Percentiles rank a stretch among this genome's conserved stretches.
phyloP scores from a whole-genome alignment of 2,113 vertebrate species.

The Phaethon lepturus region DNA sequence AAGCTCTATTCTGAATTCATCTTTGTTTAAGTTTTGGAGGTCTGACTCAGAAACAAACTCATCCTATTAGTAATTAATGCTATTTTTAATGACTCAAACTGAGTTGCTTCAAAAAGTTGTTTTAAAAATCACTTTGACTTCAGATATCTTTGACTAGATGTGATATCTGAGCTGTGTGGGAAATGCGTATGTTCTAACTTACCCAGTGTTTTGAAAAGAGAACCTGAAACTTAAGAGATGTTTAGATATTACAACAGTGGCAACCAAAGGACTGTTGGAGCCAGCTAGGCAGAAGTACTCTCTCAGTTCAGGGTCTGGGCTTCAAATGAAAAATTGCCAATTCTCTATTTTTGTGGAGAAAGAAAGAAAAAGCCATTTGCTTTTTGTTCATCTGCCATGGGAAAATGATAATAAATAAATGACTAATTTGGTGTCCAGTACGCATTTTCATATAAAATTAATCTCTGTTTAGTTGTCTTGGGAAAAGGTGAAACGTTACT shows the following conservation, averaged over 20 bases:
- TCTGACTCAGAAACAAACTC: conserved; percentile 4
- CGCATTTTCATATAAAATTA: neutral
- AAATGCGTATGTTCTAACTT: neutral
- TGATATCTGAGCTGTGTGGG: neutral
- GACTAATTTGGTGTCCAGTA: neutral
- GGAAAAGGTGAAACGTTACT: neutral
- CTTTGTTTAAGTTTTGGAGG: neutral
- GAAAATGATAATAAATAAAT: neutral
- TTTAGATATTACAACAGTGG: neutral
- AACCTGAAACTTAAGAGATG: neutral
- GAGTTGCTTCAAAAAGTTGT: neutral
- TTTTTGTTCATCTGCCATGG: neutral
- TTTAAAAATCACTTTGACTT: neutral
- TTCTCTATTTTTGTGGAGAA: neutral
- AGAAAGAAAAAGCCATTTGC: neutral
- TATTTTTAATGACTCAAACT: neutral
- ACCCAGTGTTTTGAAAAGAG: neutral
- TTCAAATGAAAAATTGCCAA: neutral
- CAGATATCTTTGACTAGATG: neutral
- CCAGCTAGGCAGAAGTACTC: neutral
- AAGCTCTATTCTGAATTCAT: neutral
- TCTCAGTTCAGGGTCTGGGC: neutral
- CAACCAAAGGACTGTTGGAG: neutral
- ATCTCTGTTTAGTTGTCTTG: neutral
- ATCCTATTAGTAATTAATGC: neutral